These are phyloP conservation scores for Stomatorhinus walkeri DNA, from an alignment of 2,797 vertebrate species.

Conservation along the genomic window DNA sequence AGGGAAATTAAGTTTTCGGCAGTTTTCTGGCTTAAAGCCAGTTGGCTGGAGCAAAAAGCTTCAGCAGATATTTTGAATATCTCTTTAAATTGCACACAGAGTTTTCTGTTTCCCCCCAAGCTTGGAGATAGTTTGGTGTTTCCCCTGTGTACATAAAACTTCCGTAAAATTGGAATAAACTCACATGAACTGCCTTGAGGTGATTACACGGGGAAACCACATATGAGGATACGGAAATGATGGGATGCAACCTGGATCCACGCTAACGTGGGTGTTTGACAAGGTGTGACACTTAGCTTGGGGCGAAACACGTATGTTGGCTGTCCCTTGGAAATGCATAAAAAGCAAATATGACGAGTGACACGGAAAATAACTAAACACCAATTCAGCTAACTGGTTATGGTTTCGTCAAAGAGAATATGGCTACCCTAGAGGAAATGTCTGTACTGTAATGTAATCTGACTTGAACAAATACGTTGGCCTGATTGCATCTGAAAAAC, in stretches of 20 bases:
- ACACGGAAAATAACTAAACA: slow-evolving; percentile 10
- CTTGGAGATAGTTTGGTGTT: not conserved
- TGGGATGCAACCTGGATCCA: not conserved
- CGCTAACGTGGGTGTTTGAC: not conserved
- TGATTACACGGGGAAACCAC: not conserved
- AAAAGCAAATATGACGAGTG: not conserved
- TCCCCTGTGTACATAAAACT: not conserved
- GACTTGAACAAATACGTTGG: not conserved
- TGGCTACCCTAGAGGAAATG: not conserved
- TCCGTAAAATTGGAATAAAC: not conserved
- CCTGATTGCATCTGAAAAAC: not conserved
- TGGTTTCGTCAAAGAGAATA: not conserved
- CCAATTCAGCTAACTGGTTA: not conserved
- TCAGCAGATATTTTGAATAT: not conserved
- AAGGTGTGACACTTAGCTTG: not conserved
- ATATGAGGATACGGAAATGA: not conserved
- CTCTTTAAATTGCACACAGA: not conserved
- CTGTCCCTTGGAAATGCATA: not conserved
- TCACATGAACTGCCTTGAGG: not conserved
- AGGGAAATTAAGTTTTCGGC: not conserved
- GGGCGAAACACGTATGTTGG: not conserved
- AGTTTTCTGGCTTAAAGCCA: not conserved
- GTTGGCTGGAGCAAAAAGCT: not conserved
- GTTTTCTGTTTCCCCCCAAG: not conserved
- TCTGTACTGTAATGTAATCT: slow-evolving; percentile 8